These are phyloP conservation scores for Anagyrus pseudococci DNA, from an alignment of 2,888 invertebrate species.

Conservation along the genomic window DNA sequence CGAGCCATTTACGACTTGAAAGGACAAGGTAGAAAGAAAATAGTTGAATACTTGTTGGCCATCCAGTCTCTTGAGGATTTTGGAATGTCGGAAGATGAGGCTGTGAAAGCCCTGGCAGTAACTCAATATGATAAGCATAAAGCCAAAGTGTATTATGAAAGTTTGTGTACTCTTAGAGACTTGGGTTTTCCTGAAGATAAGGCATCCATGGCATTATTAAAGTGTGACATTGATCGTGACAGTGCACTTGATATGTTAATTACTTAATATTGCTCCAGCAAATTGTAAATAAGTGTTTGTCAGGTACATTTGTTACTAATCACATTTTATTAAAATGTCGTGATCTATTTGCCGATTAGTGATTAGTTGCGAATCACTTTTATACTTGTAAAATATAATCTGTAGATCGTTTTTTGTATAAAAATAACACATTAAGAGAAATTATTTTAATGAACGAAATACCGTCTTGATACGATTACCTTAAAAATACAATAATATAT, in stretches of 20 bases:
- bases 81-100: constrained; percentile 61
- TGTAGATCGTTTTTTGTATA: constrained; percentile 29
- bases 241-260: constrained; percentile 85
- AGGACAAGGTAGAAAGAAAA: constrained; percentile 86
- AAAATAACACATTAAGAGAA: constrained; percentile 18
- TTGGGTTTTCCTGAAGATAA: constrained; percentile 82
- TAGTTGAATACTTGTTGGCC: constrained; percentile 83
- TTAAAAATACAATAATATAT: constrained; percentile 13
- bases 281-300: constrained; percentile 38
- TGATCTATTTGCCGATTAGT: constrained; percentile 33
- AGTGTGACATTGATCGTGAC: constrained; percentile 82
- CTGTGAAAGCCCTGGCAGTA: constrained; percentile 62
- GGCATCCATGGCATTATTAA: constrained; percentile 76
- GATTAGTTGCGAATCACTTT: constrained; percentile 32
- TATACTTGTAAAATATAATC: constrained; percentile 36
- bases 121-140: constrained; percentile 61
- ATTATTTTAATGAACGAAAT: constrained; percentile 22
- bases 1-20: constrained; percentile 76
- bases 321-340: constrained; percentile 36
- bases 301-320: constrained; percentile 20
- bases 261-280: constrained; percentile 64
- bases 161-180: constrained; percentile 76
- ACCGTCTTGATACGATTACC: constrained; percentile 8
- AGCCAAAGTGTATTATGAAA: constrained; percentile 62
- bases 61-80: constrained; percentile 64